phyloP scores from a whole-genome alignment of 2,797 vertebrate genomes.

The Centroberyx gerrardi region DNA sequence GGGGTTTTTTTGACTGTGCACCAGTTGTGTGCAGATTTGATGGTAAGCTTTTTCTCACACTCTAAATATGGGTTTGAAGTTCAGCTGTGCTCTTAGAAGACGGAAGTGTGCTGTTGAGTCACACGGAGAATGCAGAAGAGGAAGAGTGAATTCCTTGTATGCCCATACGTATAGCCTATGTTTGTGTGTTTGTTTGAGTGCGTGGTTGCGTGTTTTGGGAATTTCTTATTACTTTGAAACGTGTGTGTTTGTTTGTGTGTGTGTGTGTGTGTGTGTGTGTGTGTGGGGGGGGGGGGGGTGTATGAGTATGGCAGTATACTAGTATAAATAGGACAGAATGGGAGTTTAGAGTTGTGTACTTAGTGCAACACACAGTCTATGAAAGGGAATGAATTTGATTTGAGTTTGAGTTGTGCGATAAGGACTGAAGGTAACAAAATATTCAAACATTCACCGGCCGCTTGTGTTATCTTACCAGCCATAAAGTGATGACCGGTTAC shows the following conservation, averaged over 20 bases:
- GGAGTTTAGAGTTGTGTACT: too few relatives aligned
- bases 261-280: background rate
- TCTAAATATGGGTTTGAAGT: slow-evolving; percentile 37
- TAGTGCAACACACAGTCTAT: too few relatives aligned
- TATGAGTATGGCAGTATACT: background rate
- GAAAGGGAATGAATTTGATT: too few relatives aligned
- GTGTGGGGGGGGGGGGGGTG: background rate
- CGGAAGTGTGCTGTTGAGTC: slow-evolving; percentile 75
- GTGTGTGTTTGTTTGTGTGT: background rate
- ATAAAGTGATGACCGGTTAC: too few relatives aligned
- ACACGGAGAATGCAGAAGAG: slow-evolving; percentile 69
- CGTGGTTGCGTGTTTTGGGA: background rate
- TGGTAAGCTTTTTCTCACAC: background rate
- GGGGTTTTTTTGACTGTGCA: background rate
- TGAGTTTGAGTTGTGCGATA: too few relatives aligned
- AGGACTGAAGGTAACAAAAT: too few relatives aligned
- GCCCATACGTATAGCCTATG: slow-evolving; percentile 49
- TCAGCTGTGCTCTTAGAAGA: slow-evolving; percentile 63
- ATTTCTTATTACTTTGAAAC: background rate
- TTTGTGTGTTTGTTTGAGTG: background rate
- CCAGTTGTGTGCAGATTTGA: background rate
- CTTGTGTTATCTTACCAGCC: too few relatives aligned
- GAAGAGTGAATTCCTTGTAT: slow-evolving; percentile 64
- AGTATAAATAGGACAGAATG: background rate
- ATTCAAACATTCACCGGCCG: too few relatives aligned